Base-by-base conservation (phyloP, 2,113 vertebrate genomes). In the Boulengeromyrus knoepffleri region DNA sequence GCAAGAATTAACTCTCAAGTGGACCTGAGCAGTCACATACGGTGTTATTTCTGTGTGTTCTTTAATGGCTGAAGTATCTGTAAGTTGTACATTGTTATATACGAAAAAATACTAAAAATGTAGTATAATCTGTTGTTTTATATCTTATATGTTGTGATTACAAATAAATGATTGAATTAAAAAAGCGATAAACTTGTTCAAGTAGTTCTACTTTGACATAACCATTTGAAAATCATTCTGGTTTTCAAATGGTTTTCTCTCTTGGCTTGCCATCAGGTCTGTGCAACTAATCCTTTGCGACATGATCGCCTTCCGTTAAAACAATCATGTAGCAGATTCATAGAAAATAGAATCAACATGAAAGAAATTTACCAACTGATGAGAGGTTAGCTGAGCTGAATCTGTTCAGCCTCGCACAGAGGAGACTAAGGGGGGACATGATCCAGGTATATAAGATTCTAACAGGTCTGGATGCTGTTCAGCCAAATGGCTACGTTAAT, bases 61-160 rank as follows among this genome's bases (percentile, higher is more conserved):
- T 77, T 77, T 47, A 50, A 92, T 92, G 80, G 91, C 42, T 91
- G 77, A 85, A 89, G 90, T 94, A 91, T 94, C 92, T 62, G 93
- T 93, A 93, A 92, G 80, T 93, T 89, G 74, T 89, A 89, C 88
- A 90, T 87, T 70, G 80, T 89, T 89, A 42, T 39, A 53, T 66
- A 46, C 1, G 52, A 84, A 56, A 52, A 89, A 83, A 24, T 31
- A 45, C 49, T 42, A 74, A 89, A 83, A 74, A 66, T n/a, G 19
- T 4, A 50, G 53, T 39, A 21, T 15, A 24, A 10, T 39, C 15
- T 15, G 13, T 21, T 50, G 27, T 89, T 92, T 88, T 92, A 90
- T 62, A 91, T 85, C 88, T 90, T 90, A 90, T 39, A 47, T 92
- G 90, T 91, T 58, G 88, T 91, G 36, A 31, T 90, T 83, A 90